Evolutionary conservation across 2,797 vertebrate genomes (phyloP), one percentile per base, ranked within the genome.

Genomic region (Sebastes goodei): DNA sequence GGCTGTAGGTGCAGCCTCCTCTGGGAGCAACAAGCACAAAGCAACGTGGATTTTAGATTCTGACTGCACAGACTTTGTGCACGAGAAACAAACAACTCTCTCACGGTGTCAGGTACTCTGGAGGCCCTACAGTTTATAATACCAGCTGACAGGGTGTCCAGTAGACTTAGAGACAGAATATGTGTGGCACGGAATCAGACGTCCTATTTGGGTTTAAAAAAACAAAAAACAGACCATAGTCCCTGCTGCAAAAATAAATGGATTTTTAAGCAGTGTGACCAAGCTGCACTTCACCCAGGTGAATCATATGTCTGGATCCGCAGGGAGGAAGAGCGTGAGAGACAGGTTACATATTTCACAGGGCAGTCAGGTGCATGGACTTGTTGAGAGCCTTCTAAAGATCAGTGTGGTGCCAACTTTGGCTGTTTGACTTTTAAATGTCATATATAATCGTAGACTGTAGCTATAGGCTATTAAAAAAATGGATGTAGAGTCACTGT

Each of bases 321-420:
- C 56, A 38, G 35, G 60, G 53, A 70, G 62, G 82, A 32, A 72
- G 81, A 73, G 84, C 1, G 38, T 83, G 83, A 77, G 35, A 83
- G 30, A 20, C 25, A 10, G 10, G 14, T 71, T 35, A 68, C 86
- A 83, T 86, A 84, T 75, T 90, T 90, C 68, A 82, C 60, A 59
- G 60, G 69, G 30, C 63, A 46, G n/a, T 62, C 78, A 78, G 88
- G 62, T 80, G 66, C 57, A 42, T 6, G 7, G 70, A 66, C 81
- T 81, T 86, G 84, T 88, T 66, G 10, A 1, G 1, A 23, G 52
- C 2, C 6, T 49, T 61, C 38, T 21, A 46, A 63, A 77, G 17
- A 38, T 60, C 7, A 27, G n/a, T 14, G 38, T 6, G 23, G 32
- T 66, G 77, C 38, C 84, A 84, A 15, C 56, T 57, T 74, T 52